Percentiles rank a stretch among this genome's conserved stretches.
Conservation (phyloP, 2,888 invertebrate species). For the Ectemnius continuus region DNA sequence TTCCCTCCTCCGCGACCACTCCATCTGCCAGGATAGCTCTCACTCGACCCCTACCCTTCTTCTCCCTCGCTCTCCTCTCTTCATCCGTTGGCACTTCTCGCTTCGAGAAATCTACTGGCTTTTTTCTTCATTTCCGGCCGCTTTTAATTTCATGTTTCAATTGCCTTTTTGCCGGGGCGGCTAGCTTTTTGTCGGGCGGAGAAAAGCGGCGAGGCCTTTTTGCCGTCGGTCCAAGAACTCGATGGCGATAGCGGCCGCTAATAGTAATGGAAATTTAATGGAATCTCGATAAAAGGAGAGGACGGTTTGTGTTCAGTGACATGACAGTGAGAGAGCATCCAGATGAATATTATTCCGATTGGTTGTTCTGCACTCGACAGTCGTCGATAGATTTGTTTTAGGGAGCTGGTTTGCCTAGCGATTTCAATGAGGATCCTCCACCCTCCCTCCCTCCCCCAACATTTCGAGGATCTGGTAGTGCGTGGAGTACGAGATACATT, state of each 20-base stretch:
- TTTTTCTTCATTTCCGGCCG: neutral
- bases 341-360: slow-evolving; percentile 28
- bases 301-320: neutral
- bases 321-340: slow-evolving; percentile 16
- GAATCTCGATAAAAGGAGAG: slow-evolving; percentile 31
- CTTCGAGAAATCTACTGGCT: neutral
- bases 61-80: neutral
- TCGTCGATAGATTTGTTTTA: too few relatives aligned
- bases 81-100: neutral
- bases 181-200: neutral
- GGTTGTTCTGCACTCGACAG: too few relatives aligned
- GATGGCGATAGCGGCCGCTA: too few relatives aligned
- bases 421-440: too few relatives aligned
- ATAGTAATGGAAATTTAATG: slow-evolving; percentile 19
- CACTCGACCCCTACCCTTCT: neutral
- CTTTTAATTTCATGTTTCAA: slow-evolving; percentile 3
- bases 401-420: too few relatives aligned
- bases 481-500: too few relatives aligned
- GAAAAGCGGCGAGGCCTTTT: too few relatives aligned
- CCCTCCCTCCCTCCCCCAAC: too few relatives aligned
- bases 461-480: too few relatives aligned
- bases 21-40: neutral
- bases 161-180: neutral
- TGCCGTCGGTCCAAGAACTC: too few relatives aligned
- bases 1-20: neutral